Percentiles rank a stretch among this genome's conserved stretches.
phyloP scores from a whole-genome alignment of 2,797 vertebrate genomes.

The Anableps anableps region DNA sequence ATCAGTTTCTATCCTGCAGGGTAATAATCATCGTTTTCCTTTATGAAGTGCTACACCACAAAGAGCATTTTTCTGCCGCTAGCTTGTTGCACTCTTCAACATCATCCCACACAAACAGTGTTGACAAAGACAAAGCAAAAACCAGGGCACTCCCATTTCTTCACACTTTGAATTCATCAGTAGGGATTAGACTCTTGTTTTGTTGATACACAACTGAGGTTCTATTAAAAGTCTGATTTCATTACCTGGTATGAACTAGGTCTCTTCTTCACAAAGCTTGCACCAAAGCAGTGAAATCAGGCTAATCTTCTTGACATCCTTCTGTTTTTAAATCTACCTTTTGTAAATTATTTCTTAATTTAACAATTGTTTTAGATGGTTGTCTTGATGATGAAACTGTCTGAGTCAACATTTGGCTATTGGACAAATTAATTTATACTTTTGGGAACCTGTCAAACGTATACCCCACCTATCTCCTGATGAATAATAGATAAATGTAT shows the following conservation, averaged over 20 bases:
- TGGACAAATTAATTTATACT: too few relatives aligned
- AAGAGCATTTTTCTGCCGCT: conserved; percentile 15
- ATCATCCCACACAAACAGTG: conserved; percentile 46
- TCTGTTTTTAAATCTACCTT: conserved; percentile 32
- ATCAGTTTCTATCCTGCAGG: conserved; percentile 33
- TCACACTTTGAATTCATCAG: conserved; percentile 55
- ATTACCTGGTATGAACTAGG: conserved; percentile 49
- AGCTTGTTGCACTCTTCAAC: conserved; percentile 51
- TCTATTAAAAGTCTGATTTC: conserved; percentile 55
- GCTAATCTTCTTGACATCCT: conserved; percentile 26
- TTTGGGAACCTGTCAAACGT: too few relatives aligned
- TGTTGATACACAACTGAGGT: conserved; percentile 37
- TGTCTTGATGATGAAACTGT: too few relatives aligned
- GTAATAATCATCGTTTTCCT: conserved; percentile 47
- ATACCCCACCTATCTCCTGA: too few relatives aligned
- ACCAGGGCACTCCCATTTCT: conserved; percentile 38
- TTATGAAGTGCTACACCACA: conserved; percentile 37
- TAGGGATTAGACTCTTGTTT: conserved; percentile 43
- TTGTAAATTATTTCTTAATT: conserved; percentile 26
- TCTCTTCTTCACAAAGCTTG: conserved; percentile 25
- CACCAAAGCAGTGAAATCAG: conserved; percentile 36
- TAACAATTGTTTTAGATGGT: conserved; percentile 1
- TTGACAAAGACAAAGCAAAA: conserved; percentile 44
- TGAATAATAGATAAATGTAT: too few relatives aligned
- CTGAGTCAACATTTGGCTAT: too few relatives aligned